A percentile compares a stretch with the other conserved stretches of the same genome.
These are phyloP conservation scores for Sarcophaga bullata DNA, from an alignment of 1,140 invertebrate genomes.

Conservation along the genomic window DNA sequence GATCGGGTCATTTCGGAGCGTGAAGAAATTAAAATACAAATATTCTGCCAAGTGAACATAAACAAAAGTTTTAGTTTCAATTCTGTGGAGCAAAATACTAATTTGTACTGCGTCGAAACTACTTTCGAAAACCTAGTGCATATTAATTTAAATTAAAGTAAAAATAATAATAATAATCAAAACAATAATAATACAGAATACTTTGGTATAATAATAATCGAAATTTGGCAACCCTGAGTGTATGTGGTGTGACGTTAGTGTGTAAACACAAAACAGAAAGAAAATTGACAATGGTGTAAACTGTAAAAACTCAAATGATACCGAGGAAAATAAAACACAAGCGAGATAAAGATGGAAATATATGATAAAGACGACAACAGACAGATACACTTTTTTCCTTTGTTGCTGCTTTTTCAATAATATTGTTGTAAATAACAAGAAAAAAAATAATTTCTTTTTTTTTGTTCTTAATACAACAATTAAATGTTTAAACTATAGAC, in stretches of 20 bases:
- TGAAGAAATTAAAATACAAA: too few relatives aligned
- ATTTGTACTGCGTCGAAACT: too few relatives aligned
- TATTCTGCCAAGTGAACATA: too few relatives aligned
- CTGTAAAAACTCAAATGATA: background rate
- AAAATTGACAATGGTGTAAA: background rate
- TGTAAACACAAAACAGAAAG: background rate
- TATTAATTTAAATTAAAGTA: too few relatives aligned
- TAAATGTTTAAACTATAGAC: too few relatives aligned
- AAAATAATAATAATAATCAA: too few relatives aligned
- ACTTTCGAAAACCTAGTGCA: too few relatives aligned
- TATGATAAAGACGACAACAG: background rate
- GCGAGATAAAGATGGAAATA: conserved; percentile 25
- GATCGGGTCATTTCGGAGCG: too few relatives aligned
- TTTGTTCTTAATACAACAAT: too few relatives aligned
- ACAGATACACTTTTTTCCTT: conserved; percentile 3
- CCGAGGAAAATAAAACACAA: background rate
- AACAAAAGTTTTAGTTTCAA: too few relatives aligned
- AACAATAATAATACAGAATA: too few relatives aligned
- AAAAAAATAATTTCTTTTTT: background rate
- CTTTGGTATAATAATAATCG: background rate
- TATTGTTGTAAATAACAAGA: background rate
- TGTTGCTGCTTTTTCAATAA: conserved; percentile 13
- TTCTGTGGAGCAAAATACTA: too few relatives aligned
- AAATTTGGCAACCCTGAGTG: conserved; percentile 30
- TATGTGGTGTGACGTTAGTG: background rate